These are phyloP conservation scores for Bicyclus anynana DNA, from an alignment of 1,140 invertebrate species.

Conservation along the genomic window DNA sequence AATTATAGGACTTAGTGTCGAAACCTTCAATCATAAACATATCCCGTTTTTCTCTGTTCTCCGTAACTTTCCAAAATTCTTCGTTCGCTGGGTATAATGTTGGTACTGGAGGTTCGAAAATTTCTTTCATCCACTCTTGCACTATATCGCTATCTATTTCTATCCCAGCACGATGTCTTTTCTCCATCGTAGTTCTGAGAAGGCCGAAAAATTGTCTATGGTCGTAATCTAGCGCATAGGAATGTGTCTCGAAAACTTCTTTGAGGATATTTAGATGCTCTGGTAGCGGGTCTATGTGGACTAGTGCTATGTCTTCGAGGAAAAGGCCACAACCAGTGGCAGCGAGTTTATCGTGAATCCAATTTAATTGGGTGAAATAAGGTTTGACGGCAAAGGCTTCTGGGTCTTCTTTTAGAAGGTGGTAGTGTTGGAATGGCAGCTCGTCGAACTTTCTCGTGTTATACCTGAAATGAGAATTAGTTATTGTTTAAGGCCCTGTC, in stretches of 20 bases:
- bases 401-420: slow-evolving; percentile 60
- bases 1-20: slow-evolving; percentile 71
- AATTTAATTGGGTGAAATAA: slow-evolving; percentile 81
- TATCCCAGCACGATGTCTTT: slow-evolving; percentile 48
- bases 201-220: slow-evolving; percentile 86
- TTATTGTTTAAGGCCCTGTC: too few species aligned
- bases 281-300: slow-evolving; percentile 65
- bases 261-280: slow-evolving; percentile 80
- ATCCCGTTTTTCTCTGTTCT: slow-evolving; percentile 53
- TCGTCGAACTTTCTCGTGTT: slow-evolving; percentile 90
- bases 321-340: slow-evolving; percentile 82
- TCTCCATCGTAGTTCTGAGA: slow-evolving; percentile 78
- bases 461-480: slow-evolving; percentile 71
- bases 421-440: slow-evolving; percentile 84
- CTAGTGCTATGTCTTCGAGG: slow-evolving; percentile 81
- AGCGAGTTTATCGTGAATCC: slow-evolving; percentile 86
- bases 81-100: slow-evolving; percentile 75
- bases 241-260: slow-evolving; percentile 81
- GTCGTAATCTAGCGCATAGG: slow-evolving; percentile 84
- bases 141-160: slow-evolving; percentile 57
- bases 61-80: slow-evolving; percentile 56
- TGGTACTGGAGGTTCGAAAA: slow-evolving; percentile 73
- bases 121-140: slow-evolving; percentile 60
- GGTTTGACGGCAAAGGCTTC: slow-evolving; percentile 58
- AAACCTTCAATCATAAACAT: slow-evolving; percentile 59